These are phyloP conservation scores for Balanococcus diminutus DNA, from an alignment of 2,888 invertebrate species.

Conservation along the genomic window DNA sequence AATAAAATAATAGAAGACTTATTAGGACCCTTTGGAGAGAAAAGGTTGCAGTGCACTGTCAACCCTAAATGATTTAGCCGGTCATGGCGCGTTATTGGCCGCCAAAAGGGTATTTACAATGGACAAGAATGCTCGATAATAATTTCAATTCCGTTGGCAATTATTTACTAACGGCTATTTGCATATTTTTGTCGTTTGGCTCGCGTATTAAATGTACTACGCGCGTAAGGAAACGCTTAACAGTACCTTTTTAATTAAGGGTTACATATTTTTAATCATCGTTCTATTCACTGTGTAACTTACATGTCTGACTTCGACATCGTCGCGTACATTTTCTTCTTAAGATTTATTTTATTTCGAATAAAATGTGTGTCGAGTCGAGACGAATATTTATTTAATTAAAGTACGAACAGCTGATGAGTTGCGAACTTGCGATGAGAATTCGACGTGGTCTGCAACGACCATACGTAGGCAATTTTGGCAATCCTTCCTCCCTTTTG, in stretches of 20 bases:
- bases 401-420: no score
- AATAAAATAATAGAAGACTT: conserved; percentile 51
- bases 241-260: conserved; percentile 45
- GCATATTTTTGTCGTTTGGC: conserved; percentile 47
- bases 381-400: no score
- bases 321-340: no score
- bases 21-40: conserved; percentile 37
- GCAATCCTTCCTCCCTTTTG: no score
- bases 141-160: conserved; percentile 43
- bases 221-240: conserved; percentile 22
- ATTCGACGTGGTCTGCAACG: no score
- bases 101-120: conserved; percentile 39
- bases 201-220: background rate
- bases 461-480: no score
- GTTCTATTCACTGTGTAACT: conserved; percentile 16
- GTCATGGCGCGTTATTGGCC: conserved; percentile 46
- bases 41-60: conserved; percentile 35
- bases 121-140: conserved; percentile 28
- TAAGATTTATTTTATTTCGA: no score
- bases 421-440: no score
- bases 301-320: no score
- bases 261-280: conserved; percentile 43
- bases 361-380: no score
- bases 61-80: conserved; percentile 48
- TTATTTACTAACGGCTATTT: conserved; percentile 45